Base-by-base conservation (phyloP, 2,888 invertebrate species). In the Drosophila hamatofila region DNA sequence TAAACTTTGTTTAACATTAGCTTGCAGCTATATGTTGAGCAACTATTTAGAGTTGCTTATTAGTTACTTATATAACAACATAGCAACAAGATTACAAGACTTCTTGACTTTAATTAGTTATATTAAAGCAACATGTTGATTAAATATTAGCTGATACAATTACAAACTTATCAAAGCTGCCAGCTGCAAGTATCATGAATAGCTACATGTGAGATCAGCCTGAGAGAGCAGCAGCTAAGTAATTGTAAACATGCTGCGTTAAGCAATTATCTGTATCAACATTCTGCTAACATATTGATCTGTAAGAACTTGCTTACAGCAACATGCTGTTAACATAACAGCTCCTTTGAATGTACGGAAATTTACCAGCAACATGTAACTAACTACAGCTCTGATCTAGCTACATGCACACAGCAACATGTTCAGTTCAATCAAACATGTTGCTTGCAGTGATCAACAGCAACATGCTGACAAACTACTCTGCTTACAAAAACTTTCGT, bases 281-380 rank as follows among this genome's bases (percentile, higher is more conserved):
- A 16, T 5, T 6, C 16, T 39, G 39, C 8, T 39, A n/a, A 16
- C n/a, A 37, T n/a, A 8, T 8, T 37, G 37, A 39, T 39, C 39
- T 39, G 2, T 3, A 39, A 39, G 14, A 35, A 35, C 14, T 21
- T 46, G n/a, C 33, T n/a, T 9, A 14, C 0, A 33, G 49, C 55
- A 66, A 27, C 54, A 55, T 57, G 35, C 4, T 41, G 14, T 39
- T 25, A 23, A 42, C 39, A 30, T 12, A 30, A 4, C 2, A 42
- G 27, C 0, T 6, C 8, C 30, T 30, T 44, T 44, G 23, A 14
- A 23, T 44, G 1, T 6, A n/a, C 6, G 11, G 27, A 27, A 30
- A 18, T 27, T 27, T 30, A 18, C n/a, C 6, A 23, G 23, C 52
- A 18, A 18, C 39, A 55, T 39, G n/a, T 25, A 11, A 23, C 5